phyloP scores from a whole-genome alignment of 2,797 vertebrate genomes.

The Hapalemur alaotrensis region DNA sequence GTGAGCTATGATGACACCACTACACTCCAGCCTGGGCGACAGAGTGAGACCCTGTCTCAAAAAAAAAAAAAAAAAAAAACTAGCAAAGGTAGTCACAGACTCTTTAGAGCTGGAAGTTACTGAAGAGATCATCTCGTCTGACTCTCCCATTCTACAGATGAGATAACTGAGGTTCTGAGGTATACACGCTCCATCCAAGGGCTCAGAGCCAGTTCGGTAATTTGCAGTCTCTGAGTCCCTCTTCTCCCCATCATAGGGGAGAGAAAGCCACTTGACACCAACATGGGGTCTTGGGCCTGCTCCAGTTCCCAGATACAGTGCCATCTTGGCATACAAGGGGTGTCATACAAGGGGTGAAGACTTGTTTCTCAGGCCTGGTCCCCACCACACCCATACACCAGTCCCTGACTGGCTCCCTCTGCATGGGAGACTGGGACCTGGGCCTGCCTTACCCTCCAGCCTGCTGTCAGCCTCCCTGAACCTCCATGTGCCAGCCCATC shows the following conservation, averaged over 20 bases:
- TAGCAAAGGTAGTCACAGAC: neutral
- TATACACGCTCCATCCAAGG: neutral
- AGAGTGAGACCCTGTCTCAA: neutral
- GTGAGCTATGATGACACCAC: neutral
- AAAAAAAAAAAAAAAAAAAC: neutral
- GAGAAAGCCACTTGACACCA: neutral
- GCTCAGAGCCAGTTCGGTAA: neutral
- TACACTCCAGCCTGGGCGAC: neutral
- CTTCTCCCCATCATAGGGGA: neutral
- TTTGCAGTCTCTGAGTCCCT: neutral
- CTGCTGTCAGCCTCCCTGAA: neutral
- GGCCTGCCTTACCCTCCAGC: neutral
- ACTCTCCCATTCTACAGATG: neutral
- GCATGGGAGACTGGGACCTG: neutral
- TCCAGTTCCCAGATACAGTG: neutral
- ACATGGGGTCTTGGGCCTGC: neutral
- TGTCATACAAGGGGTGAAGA: neutral
- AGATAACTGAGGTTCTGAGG: neutral
- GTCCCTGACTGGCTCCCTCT: neutral
- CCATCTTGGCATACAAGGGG: neutral
- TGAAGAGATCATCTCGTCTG: neutral
- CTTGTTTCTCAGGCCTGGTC: neutral
- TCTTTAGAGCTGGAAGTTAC: neutral
- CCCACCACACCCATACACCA: neutral
- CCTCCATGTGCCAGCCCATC: neutral